A percentile compares a stretch with the other conserved stretches of the same genome.
These are phyloP conservation scores for Buphagus erythrorhynchus DNA, from an alignment of 2,797 vertebrate genomes.

Conservation along the genomic window DNA sequence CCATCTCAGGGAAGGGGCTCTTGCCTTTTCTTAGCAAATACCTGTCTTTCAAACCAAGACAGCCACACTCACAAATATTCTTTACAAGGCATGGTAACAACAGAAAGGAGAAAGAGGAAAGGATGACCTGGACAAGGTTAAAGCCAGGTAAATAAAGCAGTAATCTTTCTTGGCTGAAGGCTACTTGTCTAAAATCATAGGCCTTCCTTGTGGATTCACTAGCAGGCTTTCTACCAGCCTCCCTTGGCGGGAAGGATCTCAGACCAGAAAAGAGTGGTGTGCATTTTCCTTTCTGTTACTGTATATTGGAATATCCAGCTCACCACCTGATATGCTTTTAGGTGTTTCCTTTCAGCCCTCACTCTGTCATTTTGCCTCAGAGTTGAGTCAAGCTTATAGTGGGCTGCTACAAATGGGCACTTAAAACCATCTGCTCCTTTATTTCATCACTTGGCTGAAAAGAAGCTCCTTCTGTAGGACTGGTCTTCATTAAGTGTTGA, in stretches of 20 bases:
- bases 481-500: background rate
- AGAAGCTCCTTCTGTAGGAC: background rate
- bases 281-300: background rate
- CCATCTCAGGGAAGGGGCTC: too few relatives aligned
- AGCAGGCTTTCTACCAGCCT: background rate
- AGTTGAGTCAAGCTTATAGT: background rate
- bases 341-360: background rate
- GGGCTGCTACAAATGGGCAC: background rate
- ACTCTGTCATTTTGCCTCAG: background rate
- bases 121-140: background rate
- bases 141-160: background rate
- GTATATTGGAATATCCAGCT: background rate
- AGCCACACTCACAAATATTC: background rate
- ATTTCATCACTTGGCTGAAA: background rate
- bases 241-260: background rate
- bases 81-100: background rate
- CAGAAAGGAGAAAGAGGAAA: background rate
- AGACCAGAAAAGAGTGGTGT: background rate
- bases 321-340: background rate
- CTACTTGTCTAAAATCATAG: background rate
- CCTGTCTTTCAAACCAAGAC: too few relatives aligned
- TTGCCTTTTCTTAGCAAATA: too few relatives aligned
- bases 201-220: background rate
- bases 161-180: background rate
- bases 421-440: background rate